phyloP scores from a whole-genome alignment of 2,797 vertebrate species.

The Bovichtus diacanthus region DNA sequence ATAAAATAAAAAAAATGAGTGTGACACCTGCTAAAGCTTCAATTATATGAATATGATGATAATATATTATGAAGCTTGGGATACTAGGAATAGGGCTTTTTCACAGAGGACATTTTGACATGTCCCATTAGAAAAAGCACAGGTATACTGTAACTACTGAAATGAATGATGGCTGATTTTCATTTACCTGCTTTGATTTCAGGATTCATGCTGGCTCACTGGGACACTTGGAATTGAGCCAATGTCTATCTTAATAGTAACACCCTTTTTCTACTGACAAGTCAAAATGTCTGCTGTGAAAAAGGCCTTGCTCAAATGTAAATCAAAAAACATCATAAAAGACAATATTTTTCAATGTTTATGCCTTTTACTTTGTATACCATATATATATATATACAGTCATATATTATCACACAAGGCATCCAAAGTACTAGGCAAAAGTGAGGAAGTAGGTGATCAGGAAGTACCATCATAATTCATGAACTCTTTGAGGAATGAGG shows the following conservation, averaged over 20 bases:
- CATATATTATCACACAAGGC: slow-evolving; percentile 4
- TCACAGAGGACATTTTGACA: neutral
- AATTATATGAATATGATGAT: neutral
- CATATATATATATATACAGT: too few species aligned
- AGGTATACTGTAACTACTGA: neutral
- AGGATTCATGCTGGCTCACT: neutral
- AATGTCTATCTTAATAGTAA: too few species aligned
- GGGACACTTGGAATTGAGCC: neutral
- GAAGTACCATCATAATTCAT: neutral
- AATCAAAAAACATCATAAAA: neutral
- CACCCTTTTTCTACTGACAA: too few species aligned
- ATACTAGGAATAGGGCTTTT: neutral
- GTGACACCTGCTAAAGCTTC: too few species aligned
- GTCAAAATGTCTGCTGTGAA: neutral
- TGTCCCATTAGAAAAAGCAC: neutral
- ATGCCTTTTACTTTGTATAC: neutral
- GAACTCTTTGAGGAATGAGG: neutral
- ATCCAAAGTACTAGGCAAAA: neutral
- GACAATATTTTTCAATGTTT: neutral
- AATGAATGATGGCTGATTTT: neutral
- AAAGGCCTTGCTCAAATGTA: neutral
- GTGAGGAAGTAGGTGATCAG: neutral
- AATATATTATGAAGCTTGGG: neutral
- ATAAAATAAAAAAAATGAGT: too few species aligned
- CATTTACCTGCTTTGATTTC: neutral